Evolutionary conservation across 1,140 invertebrate genomes (phyloP), one percentile per base, ranked within the genome.

Genomic region (Zaprionus kolodkinae): DNA sequence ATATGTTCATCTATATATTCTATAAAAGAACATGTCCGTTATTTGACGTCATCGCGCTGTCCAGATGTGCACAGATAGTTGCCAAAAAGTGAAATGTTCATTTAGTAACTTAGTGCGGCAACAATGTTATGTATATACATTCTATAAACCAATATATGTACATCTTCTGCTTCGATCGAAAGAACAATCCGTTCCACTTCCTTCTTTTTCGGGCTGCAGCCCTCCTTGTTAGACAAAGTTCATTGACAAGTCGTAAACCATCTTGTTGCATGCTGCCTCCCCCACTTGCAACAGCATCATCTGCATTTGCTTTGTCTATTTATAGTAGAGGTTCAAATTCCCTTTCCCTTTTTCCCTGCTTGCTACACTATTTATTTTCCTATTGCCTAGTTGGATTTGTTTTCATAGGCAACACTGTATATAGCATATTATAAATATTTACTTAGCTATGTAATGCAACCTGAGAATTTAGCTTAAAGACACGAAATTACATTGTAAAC

Each of bases 231-330:
- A 52, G 61, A 9, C 66, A 78, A 70, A 84, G 74, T 74, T 87
- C 81, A 84, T 72, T 89, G 65, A 72, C 72, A 74, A 69, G 11
- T 54, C 25, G 66, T 52, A 35, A 27, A 64, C 45, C 60, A 61
- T 50, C 5, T 40, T 40, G 25, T 59, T 27, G 38, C n/a, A n/a
- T 43, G 40, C 27, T 36, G 70, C 54, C 75, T 78, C 66, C 65
- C 79, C 61, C 75, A 77, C 35, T 61, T 40, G 43, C 38, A 43
- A 62, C 27, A n/a, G 7, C 65, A 65, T 56, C 36, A 60, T 21
- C 35, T 66, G 59, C 65, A 78, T 85, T 75, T 57, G 45, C 55
- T 85, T 70, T 55, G 71, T 59, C 78, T 86, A 86, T 86, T 86
- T 85, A 59, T 85, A 66, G 75, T n/a, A n/a, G 45, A 59, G 62